Evolutionary conservation across 2,888 invertebrate genomes (phyloP).

Genomic region (Lucinisca nassula): DNA sequence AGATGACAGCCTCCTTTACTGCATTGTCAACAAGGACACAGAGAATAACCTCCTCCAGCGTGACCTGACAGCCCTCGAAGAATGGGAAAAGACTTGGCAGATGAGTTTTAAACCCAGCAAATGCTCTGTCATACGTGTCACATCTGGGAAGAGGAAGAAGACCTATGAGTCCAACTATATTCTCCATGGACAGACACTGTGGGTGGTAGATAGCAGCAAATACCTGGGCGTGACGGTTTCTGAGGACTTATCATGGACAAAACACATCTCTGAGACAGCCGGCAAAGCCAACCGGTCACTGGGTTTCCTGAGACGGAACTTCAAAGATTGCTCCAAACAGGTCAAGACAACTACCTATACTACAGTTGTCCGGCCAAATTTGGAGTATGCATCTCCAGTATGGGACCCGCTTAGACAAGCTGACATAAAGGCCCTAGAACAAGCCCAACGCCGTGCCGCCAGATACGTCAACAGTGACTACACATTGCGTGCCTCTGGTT

Average conservation of each 20-base stretch:
- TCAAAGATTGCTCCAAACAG: background rate
- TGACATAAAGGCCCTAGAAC: background rate
- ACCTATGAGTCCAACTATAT: no score
- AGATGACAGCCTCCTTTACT: background rate
- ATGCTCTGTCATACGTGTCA: background rate
- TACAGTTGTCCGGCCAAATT: background rate
- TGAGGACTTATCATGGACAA: background rate
- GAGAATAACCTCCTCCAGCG: background rate
- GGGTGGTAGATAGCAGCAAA: background rate
- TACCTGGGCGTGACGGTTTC: background rate
- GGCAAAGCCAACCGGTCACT: background rate
- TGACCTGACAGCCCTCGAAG: background rate
- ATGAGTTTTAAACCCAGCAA: background rate
- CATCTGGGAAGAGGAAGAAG: no score
- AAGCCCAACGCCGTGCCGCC: background rate
- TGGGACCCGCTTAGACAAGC: background rate
- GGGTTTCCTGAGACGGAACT: background rate
- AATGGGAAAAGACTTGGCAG: background rate
- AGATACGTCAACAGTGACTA: background rate
- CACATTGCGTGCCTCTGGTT: background rate
- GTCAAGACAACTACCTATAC: background rate
- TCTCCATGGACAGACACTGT: background rate
- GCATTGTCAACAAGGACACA: background rate
- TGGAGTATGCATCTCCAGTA: background rate
- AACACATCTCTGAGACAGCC: background rate